Conservation (phyloP, 1,140 invertebrate genomes). For the Tetraneura akinire region DNA sequence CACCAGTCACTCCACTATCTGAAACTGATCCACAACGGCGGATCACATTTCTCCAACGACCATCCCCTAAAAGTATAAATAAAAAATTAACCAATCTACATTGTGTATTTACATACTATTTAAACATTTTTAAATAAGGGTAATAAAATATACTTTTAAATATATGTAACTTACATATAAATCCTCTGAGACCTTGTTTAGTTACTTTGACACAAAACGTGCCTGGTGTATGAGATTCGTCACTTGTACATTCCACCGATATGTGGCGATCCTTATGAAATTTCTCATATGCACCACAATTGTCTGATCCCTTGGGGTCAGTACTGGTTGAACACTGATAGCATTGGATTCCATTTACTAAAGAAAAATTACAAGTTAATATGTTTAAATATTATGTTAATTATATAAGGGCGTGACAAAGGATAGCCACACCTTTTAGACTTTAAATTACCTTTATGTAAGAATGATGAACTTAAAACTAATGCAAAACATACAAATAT, state of each 20-base stretch:
- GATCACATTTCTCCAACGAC: constrained; percentile 88
- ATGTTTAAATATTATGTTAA: not conserved
- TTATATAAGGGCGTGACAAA: constrained; percentile 12
- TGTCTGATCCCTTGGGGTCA: constrained; percentile 74
- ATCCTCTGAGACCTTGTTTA: constrained; percentile 84
- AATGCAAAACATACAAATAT: constrained; percentile 16
- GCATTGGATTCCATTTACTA: constrained; percentile 73
- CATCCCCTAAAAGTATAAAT: constrained; percentile 72
- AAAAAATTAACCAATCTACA: constrained; percentile 40
- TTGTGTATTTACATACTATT: not conserved
- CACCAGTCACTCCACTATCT: constrained; percentile 85
- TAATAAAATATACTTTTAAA: not conserved
- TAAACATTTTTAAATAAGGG: not conserved
- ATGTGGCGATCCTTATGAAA: constrained; percentile 81
- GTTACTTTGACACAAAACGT: constrained; percentile 90
- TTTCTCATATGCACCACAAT: constrained; percentile 81
- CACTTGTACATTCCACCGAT: constrained; percentile 84
- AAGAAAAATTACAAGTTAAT: constrained; percentile 56
- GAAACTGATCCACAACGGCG: constrained; percentile 85
- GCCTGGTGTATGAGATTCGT: constrained; percentile 86
- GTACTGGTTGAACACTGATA: constrained; percentile 85
- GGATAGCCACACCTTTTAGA: constrained; percentile 36
- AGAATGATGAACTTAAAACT: constrained; percentile 18
- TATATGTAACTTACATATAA: constrained; percentile 75
- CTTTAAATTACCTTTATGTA: constrained; percentile 41